phyloP scores from a whole-genome alignment of 1,140 invertebrate species.

The Ylistrum balloti region DNA sequence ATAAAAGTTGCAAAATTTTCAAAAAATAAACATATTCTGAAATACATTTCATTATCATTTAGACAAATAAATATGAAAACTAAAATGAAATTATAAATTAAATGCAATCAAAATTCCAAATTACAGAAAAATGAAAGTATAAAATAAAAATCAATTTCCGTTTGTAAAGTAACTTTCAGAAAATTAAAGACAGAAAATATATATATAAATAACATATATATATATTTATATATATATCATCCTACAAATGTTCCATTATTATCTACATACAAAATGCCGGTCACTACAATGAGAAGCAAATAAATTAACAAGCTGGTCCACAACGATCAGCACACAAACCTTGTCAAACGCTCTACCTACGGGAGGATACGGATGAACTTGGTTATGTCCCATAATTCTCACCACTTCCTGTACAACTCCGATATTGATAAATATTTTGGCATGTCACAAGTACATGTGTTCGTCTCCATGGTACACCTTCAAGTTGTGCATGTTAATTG shows the following conservation, averaged over 20 bases:
- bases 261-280: neutral
- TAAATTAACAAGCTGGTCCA: neutral
- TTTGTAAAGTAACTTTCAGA: neutral
- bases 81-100: too few species aligned
- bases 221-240: neutral
- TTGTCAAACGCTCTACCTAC: conserved; percentile 38
- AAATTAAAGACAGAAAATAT: conserved; percentile 2
- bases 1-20: too few species aligned
- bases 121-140: too few species aligned
- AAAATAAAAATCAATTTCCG: too few species aligned
- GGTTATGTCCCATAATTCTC: conserved; percentile 45
- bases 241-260: neutral
- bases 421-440: conserved; percentile 36
- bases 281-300: neutral
- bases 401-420: conserved; percentile 11
- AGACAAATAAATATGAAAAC: too few species aligned
- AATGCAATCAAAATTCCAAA: too few species aligned
- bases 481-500: neutral
- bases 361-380: conserved; percentile 44
- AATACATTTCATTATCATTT: too few species aligned
- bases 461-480: neutral
- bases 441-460: neutral
- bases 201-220: neutral
- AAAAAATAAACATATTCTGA: too few species aligned
- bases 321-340: neutral